Conservation (phyloP, 2,797 vertebrate genomes). For the Catamblyrhynchus diadema region DNA sequence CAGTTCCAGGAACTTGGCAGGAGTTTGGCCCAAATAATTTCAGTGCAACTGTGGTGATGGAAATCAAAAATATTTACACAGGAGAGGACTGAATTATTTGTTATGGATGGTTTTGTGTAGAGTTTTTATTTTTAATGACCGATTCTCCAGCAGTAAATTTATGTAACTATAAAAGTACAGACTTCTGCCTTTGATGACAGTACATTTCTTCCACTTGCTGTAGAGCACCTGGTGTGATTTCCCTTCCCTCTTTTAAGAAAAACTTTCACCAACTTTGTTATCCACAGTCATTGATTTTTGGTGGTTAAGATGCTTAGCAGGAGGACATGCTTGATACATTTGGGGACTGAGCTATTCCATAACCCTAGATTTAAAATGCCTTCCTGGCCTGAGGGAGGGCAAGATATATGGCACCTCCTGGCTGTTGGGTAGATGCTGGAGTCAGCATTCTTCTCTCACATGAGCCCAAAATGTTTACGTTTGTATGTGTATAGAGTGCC, state of each 20-base stretch:
- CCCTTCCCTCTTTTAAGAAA: neutral
- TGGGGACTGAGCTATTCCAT: neutral
- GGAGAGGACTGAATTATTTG: neutral
- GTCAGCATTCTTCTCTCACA: neutral
- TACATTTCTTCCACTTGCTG: neutral
- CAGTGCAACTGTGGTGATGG: neutral
- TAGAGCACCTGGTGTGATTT: neutral
- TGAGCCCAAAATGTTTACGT: neutral
- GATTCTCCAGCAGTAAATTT: neutral
- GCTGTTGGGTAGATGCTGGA: neutral
- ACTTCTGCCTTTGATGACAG: neutral
- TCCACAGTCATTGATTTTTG: neutral
- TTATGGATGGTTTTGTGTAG: neutral
- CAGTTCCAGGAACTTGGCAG: neutral
- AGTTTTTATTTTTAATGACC: neutral
- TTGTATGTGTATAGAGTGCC: neutral
- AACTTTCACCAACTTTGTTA: neutral
- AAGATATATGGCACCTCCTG: rapidly evolving
- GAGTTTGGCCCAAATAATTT: neutral
- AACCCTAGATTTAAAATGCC: neutral
- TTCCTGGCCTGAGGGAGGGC: neutral
- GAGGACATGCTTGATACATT: neutral
- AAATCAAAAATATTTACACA: neutral
- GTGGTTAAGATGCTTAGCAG: neutral
- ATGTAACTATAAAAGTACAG: neutral